These are phyloP conservation scores for Julus scanicus DNA, from an alignment of 2,888 invertebrate species.

Conservation along the genomic window DNA sequence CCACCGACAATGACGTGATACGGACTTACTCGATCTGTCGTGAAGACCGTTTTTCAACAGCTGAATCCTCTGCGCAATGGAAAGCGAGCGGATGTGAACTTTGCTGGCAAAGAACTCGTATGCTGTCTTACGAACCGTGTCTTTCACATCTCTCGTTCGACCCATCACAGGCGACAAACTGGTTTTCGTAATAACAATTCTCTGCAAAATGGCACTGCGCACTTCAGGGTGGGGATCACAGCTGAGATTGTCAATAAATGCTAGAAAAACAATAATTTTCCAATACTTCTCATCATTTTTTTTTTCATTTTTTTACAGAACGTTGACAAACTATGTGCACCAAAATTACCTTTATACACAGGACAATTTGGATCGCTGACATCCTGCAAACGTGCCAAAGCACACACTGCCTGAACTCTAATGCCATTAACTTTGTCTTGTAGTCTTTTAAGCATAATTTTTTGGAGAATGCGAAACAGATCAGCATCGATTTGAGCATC, in stretches of 20 bases:
- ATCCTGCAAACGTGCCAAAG: conserved; percentile 83
- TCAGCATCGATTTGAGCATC: conserved; percentile 81
- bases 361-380: conserved; percentile 79
- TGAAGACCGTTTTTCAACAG: conserved; percentile 74
- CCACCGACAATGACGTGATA: background rate
- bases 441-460: conserved; percentile 75
- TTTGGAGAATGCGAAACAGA: conserved; percentile 78
- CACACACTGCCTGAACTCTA: conserved; percentile 81
- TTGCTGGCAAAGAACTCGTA: conserved; percentile 70
- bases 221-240: conserved; percentile 83
- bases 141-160: conserved; percentile 81
- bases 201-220: conserved; percentile 75
- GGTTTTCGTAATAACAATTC: conserved; percentile 77
- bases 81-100: conserved; percentile 72
- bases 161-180: conserved; percentile 78
- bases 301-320: background rate
- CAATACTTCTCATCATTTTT: background rate
- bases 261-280: conserved; percentile 61
- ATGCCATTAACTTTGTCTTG: conserved; percentile 81
- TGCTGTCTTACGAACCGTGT: conserved; percentile 76
- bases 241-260: conserved; percentile 77
- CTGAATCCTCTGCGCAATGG: conserved; percentile 74
- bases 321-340: too few species aligned
- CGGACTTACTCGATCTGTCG: conserved; percentile 71
- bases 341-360: conserved; percentile 72